Evolutionary conservation across 2,888 invertebrate species (phyloP), one percentile per base, ranked within the genome.

Genomic region (Ellobium chinense): DNA sequence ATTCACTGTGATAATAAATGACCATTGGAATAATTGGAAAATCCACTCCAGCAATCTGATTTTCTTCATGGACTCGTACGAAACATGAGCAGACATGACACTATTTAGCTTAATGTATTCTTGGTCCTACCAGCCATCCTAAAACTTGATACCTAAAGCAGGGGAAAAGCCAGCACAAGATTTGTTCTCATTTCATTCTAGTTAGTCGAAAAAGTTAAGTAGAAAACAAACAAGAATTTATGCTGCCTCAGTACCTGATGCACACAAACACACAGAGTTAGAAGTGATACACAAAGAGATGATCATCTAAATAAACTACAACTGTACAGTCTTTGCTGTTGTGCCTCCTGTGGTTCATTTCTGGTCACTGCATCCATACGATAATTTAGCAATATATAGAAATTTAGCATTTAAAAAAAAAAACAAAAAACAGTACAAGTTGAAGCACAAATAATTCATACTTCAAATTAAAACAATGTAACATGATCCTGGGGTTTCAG

Each of bases 171-270:
- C 60, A 65, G 29, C 31, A 31, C 65, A 65, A 21, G 31, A 9
- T 12, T 12, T 65, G 27, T 21, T 12, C n/a, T 31, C 65, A 37
- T 68, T 68, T 37, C 31, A 60, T 68, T n/a, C 31, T 68, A 4
- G 9, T 37, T 29, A 72, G 72, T 46, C 27, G 21, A 58, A 72
- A 58, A 31, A 9, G 24, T 70, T 70, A 72, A 72, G 72, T 58
- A 58, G 72, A 56, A 56, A 7, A 72, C 36, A 34, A 24, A 36
- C 36, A 34, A 24, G 34, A 58, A 29, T 29, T 39, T 18, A 46
- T 78, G 78, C 78, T 78, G 78, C 78, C 78, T 78, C 78, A 78
- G 29, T 62, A 65, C 62, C 54, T 58, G 58, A 69, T 78, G 62
- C 69, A 69, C 69, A 69, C 27, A 62, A 18, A 78, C 4, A 39